Evolutionary conservation across 2,797 vertebrate species (phyloP).

Genomic region (Trachurus trachurus): DNA sequence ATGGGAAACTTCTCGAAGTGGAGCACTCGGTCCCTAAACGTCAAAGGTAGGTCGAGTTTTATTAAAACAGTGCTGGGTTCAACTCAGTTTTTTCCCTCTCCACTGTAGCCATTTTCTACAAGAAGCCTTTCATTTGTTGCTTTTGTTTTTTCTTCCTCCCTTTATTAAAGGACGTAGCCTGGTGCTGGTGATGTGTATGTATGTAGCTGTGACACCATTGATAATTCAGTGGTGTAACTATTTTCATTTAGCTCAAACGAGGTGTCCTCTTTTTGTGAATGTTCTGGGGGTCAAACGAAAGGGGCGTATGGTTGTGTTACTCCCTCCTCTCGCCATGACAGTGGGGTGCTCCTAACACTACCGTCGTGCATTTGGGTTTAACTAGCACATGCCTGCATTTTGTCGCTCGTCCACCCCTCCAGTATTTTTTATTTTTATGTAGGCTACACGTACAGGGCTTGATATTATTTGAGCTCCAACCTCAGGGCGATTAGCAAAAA

Average conservation of each 20-base stretch:
- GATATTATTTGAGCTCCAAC: constrained; percentile 18
- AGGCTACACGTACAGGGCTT: not conserved
- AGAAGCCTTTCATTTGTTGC: not conserved
- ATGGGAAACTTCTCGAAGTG: constrained; percentile 97
- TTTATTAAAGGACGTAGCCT: not conserved
- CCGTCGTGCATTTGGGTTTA: constrained; percentile 43
- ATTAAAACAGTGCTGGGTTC: constrained; percentile 32
- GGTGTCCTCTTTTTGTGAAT: constrained; percentile 32
- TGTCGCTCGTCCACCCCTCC: not conserved
- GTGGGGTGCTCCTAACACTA: constrained; percentile 45
- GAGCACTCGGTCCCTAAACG: constrained; percentile 98
- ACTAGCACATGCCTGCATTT: constrained; percentile 22
- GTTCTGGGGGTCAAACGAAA: constrained; percentile 70
- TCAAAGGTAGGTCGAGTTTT: constrained; percentile 91
- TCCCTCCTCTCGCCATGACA: constrained; percentile 66
- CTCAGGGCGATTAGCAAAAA: constrained; percentile 23
- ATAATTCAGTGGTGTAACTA: constrained; percentile 6
- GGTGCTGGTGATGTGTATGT: not conserved
- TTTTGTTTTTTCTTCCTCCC: not conserved
- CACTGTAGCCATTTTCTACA: constrained; percentile 23
- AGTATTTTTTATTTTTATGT: not conserved
- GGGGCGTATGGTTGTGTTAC: constrained; percentile 59
- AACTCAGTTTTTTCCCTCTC: constrained; percentile 14
- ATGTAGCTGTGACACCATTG: not conserved
- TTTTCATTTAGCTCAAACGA: constrained; percentile 6